A percentile compares a stretch with the other conserved stretches of the same genome.
These are phyloP conservation scores for Mus pahari DNA, from an alignment of 2,113 vertebrate species.

Conservation along the genomic window DNA sequence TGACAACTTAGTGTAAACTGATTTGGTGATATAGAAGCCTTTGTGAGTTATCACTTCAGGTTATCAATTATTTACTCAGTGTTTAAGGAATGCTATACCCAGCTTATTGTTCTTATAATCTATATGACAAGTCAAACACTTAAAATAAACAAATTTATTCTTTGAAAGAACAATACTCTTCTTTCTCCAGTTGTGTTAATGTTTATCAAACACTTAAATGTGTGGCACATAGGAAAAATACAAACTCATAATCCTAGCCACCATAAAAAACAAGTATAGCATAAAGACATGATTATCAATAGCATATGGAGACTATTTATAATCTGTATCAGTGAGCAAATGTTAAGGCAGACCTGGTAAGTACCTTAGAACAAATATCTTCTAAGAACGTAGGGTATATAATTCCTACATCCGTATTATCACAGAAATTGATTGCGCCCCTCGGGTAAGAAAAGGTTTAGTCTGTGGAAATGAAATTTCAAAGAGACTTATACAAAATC, in stretches of 20 bases:
- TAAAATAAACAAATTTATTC: neutral
- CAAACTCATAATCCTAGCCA: neutral
- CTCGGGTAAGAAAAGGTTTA: constrained; percentile 63
- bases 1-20: neutral
- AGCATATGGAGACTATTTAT: neutral
- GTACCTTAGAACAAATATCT: constrained; percentile 57
- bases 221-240: neutral
- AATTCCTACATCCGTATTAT: constrained; percentile 39
- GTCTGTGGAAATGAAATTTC: constrained; percentile 57
- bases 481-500: constrained; percentile 50
- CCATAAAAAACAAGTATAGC: neutral
- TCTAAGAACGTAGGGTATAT: neutral
- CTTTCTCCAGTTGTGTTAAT: constrained; percentile 10
- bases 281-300: neutral
- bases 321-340: neutral
- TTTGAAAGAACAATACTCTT: constrained; percentile 12
- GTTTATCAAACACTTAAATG: constrained; percentile 5
- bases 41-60: neutral
- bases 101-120: constrained; percentile 1
- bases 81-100: neutral
- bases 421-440: constrained; percentile 51
- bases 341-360: neutral
- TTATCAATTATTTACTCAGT: neutral
- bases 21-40: neutral
- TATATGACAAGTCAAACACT: neutral